Evolutionary conservation across 2,888 invertebrate genomes (phyloP), one percentile per base, ranked within the genome.

Genomic region (Drosophila siamana): DNA sequence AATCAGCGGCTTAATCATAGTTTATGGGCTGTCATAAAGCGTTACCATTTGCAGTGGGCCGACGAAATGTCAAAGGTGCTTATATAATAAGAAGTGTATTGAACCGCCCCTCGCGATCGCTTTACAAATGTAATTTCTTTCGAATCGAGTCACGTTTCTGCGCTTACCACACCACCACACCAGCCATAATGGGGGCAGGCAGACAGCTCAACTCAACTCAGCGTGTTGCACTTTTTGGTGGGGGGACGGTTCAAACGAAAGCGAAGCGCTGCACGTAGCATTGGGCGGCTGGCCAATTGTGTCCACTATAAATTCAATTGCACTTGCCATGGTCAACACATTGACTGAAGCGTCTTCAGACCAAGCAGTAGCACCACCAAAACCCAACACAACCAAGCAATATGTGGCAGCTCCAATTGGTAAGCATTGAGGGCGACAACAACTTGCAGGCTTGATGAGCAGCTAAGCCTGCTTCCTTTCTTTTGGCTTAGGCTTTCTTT

Each of bases 231-330:
- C 26, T 4, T 26, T 26, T 11, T 15, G 0, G 51, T 43, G 64
- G 43, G 41, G 50, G n/a, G n/a, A n/a, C n/a, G n/a, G n/a, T n/a
- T n/a, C 43, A 36, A 65, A 62, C 41, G 88, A 86, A 89, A 89
- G 89, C 77, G 86, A 68, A 70, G 75, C 65, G 52, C 50, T 54
- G 72, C 69, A 74, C 72, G 76, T 74, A 46, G 65, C 52, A 51
- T 16, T 61, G 55, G 79, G 63, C 26, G 30, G 26, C 4, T 6
- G 48, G 46, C 67, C 67, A 72, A 47, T 28, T 54, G 26, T 38
- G 54, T 19, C 9, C 69, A 59, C 87, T 91, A 91, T 91, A 91
- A 91, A 91, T 90, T 69, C 73, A 52, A 61, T 51, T 46, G 55
- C 22, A 19, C 6, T 36, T 11, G 55, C 69, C 81, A 85, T 87